These are phyloP conservation scores for Centropyge bicolor DNA, from an alignment of 2,797 vertebrate genomes.

Conservation along the genomic window DNA sequence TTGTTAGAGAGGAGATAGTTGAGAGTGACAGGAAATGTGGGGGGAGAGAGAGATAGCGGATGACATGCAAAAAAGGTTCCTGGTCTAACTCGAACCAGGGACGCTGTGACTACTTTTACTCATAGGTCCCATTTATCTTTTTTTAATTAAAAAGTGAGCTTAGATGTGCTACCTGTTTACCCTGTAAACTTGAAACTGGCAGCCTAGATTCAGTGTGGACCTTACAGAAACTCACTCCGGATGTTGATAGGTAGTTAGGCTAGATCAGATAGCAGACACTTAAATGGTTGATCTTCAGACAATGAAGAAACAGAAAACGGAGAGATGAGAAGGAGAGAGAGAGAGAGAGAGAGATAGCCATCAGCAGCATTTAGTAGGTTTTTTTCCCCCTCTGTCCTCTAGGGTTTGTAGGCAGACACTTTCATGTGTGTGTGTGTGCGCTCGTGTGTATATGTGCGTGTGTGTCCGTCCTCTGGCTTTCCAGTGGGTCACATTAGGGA, in stretches of 20 bases:
- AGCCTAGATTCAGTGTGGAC: constrained; percentile 18
- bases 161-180: constrained; percentile 8
- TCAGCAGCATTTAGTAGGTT: constrained; percentile 53
- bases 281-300: constrained; percentile 57
- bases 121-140: neutral
- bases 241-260: constrained; percentile 52
- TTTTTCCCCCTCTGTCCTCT: constrained; percentile 33
- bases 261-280: constrained; percentile 60
- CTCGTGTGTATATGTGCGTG: constrained; percentile 1
- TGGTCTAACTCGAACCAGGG: neutral
- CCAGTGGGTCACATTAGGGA: constrained; percentile 77
- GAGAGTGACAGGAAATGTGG: neutral
- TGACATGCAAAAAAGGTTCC: neutral
- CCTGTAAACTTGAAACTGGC: constrained; percentile 14
- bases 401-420: constrained; percentile 50
- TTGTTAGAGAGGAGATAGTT: neutral
- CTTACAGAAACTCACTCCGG: constrained; percentile 25
- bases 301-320: constrained; percentile 48
- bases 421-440: constrained; percentile 27
- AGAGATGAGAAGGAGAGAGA: constrained; percentile 37
- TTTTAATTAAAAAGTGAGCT: neutral
- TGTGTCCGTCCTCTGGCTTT: constrained; percentile 59
- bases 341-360: constrained; percentile 42
- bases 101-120: neutral
- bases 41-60: neutral